Percentiles rank a stretch among this genome's conserved stretches.
These are phyloP conservation scores for Enteromius unitaeniatus DNA, from an alignment of 2,797 vertebrate genomes.

Conservation along the genomic window DNA sequence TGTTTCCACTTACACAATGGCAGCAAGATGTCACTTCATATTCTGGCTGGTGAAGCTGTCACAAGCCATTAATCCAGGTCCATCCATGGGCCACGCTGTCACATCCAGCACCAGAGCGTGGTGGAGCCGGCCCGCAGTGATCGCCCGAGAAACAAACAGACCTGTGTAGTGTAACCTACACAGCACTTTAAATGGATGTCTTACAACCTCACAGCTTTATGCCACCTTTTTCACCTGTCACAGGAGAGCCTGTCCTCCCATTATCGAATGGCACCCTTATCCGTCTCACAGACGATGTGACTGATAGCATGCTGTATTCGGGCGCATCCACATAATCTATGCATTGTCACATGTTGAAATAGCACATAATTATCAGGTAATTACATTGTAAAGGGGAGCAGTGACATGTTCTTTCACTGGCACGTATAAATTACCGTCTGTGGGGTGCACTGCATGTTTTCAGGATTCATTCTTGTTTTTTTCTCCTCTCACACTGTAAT, in stretches of 20 bases:
- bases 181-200: conserved; percentile 55
- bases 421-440: conserved; percentile 31
- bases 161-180: conserved; percentile 47
- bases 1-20: conserved; percentile 82
- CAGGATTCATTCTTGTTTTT: background rate
- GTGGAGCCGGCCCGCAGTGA: conserved; percentile 44
- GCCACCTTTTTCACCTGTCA: conserved; percentile 58
- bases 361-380: conserved; percentile 35
- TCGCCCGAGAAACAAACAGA: conserved; percentile 48
- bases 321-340: conserved; percentile 19
- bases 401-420: conserved; percentile 5
- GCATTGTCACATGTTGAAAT: conserved; percentile 30
- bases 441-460: conserved; percentile 5
- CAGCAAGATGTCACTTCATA: conserved; percentile 80
- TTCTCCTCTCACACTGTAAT: background rate
- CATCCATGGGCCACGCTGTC: conserved; percentile 75
- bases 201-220: conserved; percentile 56
- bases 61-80: conserved; percentile 77
- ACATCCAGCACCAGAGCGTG: conserved; percentile 60
- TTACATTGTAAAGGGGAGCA: conserved; percentile 23
- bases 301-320: conserved; percentile 10
- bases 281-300: conserved; percentile 29
- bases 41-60: conserved; percentile 79
- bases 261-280: conserved; percentile 30
- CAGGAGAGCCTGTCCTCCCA: conserved; percentile 38